Evolutionary conservation across 2,888 invertebrate genomes (phyloP).

Genomic region (Pandemis heparana): DNA sequence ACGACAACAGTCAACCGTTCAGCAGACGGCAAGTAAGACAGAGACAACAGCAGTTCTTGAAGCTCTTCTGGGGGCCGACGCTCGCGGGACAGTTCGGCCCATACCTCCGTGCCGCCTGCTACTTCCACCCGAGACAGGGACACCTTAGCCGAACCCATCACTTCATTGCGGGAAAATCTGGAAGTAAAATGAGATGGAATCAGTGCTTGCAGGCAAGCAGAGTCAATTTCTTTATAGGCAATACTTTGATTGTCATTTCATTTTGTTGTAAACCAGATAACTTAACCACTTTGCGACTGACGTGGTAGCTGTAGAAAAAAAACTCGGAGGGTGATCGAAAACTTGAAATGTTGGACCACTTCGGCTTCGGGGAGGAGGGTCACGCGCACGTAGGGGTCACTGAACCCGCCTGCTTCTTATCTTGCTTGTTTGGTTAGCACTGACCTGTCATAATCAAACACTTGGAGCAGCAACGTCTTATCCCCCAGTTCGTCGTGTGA

Average conservation of each 20-base stretch:
- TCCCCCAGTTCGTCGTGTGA: conserved; percentile 94
- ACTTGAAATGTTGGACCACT: too few species aligned
- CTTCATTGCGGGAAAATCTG: conserved; percentile 94
- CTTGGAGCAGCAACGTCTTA: conserved; percentile 91
- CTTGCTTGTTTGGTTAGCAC: not conserved
- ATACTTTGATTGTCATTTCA: too few species aligned
- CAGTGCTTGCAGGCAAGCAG: too few species aligned
- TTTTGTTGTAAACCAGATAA: too few species aligned
- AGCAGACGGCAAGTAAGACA: conserved; percentile 95
- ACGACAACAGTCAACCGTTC: conserved; percentile 94
- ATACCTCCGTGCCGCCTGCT: conserved; percentile 91
- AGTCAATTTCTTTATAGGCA: too few species aligned
- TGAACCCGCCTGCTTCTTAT: too few species aligned
- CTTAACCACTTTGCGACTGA: too few species aligned
- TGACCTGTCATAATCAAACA: conserved; percentile 86
- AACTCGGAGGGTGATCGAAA: too few species aligned
- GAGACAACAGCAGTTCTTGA: conserved; percentile 92
- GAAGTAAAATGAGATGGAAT: conserved; percentile 29
- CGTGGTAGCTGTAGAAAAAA: too few species aligned
- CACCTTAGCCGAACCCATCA: conserved; percentile 94
- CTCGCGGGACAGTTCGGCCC: conserved; percentile 94
- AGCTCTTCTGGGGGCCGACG: conserved; percentile 93
- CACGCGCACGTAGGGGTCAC: too few species aligned
- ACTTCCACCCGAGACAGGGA: conserved; percentile 92
- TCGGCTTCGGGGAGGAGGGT: too few species aligned